Evolutionary conservation across 2,888 invertebrate genomes (phyloP), one percentile per base, ranked within the genome.

Genomic region (Chironomus tentans): DNA sequence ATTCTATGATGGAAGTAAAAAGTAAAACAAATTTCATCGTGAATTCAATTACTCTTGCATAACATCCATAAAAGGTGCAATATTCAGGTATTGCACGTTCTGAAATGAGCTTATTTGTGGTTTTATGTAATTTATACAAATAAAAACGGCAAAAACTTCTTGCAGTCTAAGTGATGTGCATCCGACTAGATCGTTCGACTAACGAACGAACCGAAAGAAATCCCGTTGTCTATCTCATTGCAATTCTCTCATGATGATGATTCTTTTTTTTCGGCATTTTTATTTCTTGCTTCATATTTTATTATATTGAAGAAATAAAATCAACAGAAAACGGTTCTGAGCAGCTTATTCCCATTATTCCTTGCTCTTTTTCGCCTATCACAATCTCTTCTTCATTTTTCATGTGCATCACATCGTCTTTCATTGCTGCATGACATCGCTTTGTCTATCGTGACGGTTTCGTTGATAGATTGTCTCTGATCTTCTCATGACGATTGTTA

Each of bases 161-260:
- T 56, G 10, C 56, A 56, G 28, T 65, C 24, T 13, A 65, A 65
- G 24, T 24, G 65, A 65, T 65, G 65, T 65, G 65, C 65, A 65
- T 65, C 65, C 65, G 65, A 65, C 65, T 65, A 65, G 65, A 65
- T 56, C 56, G 56, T 56, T 56, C n/a, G n/a, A n/a, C n/a, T 56
- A 56, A 56, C n/a, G 15, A 56, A 56, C n/a, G 18, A 56, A 56
- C 15, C 5, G n/a, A 18, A 56, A 56, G 56, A 56, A 15, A 15
- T 65, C 65, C 65, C 65, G 65, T 65, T 65, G 71, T 71, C 71
- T 71, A n/a, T 56, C 24, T 21, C 21, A 56, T 56, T 65, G 65
- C 65, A 65, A 65, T 65, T 65, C 24, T 65, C 13, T 65, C 21
- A 28, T 28, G 28, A 28, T 28, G 28, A 28, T 28, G 5, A 28